Evolutionary conservation across 2,888 invertebrate species (phyloP).

Genomic region (Ellobium chinense): DNA sequence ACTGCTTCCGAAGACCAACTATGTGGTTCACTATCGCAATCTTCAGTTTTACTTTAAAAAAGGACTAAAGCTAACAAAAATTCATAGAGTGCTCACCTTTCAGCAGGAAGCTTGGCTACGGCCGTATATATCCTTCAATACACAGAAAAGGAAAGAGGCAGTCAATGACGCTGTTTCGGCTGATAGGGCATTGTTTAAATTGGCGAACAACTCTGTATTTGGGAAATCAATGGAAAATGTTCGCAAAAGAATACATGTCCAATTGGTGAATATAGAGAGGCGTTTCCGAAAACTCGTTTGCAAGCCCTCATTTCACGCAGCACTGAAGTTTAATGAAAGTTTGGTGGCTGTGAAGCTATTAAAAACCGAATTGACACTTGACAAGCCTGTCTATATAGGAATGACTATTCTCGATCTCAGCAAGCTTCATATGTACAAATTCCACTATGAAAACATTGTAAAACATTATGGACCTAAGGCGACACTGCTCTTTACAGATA

Average conservation of each 20-base stretch:
- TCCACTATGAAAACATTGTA: constrained; percentile 1
- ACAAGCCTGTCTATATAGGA: neutral
- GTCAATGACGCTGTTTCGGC: constrained; percentile 72
- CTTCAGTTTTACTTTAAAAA: constrained; percentile 64
- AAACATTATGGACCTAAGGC: neutral
- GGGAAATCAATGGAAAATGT: constrained; percentile 24
- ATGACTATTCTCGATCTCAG: neutral
- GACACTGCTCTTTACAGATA: neutral
- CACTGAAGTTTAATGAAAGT: neutral
- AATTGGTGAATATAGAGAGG: too few relatives aligned
- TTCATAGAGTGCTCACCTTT: constrained; percentile 70
- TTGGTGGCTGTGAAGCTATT: neutral
- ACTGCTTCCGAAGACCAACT: neutral
- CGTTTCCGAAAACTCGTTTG: too few relatives aligned
- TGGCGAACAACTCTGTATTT: neutral
- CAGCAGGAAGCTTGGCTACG: constrained; percentile 67
- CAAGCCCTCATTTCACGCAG: too few relatives aligned
- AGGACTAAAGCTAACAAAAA: constrained; percentile 58
- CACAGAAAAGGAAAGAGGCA: constrained; percentile 58
- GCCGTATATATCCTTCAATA: constrained; percentile 69
- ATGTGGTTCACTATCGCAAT: constrained; percentile 69
- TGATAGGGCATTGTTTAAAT: constrained; percentile 68
- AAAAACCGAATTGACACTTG: neutral
- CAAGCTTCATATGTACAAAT: constrained; percentile 3
- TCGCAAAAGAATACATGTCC: neutral